phyloP scores from a whole-genome alignment of 2,888 invertebrate species.

The Odontothrips loti region DNA sequence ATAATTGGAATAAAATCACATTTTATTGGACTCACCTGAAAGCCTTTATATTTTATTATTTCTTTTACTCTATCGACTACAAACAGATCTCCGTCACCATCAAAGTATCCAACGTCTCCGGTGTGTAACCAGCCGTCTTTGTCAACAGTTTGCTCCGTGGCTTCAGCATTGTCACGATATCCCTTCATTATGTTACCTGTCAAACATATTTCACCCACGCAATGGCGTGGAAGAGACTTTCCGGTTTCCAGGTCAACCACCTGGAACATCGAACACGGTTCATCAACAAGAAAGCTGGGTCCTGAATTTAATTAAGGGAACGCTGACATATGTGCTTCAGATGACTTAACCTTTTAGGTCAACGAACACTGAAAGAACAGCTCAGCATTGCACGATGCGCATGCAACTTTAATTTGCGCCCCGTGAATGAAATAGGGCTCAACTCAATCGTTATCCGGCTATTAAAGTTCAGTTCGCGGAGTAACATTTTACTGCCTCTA shows the following conservation, averaged over 20 bases:
- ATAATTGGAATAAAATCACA: neutral
- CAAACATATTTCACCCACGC: constrained; percentile 67
- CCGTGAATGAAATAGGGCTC: too few species aligned
- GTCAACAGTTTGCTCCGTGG: constrained; percentile 68
- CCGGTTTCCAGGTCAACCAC: constrained; percentile 46
- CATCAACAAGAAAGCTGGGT: constrained; percentile 28
- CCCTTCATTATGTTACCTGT: constrained; percentile 78
- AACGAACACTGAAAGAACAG: too few species aligned
- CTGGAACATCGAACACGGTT: constrained; percentile 33
- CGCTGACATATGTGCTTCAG: too few species aligned
- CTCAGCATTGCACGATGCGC: too few species aligned
- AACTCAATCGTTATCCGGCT: too few species aligned
- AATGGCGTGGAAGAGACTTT: constrained; percentile 56
- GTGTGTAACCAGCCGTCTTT: constrained; percentile 77
- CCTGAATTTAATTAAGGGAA: constrained; percentile 38
- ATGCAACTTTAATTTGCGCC: too few species aligned
- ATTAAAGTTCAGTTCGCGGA: too few species aligned
- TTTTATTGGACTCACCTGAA: constrained; percentile 46
- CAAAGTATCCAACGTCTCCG: constrained; percentile 73
- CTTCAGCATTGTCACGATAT: constrained; percentile 70
- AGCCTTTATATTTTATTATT: constrained; percentile 54
- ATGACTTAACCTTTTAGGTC: too few species aligned
- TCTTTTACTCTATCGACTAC: constrained; percentile 52
- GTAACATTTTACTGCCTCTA: too few species aligned
- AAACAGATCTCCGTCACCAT: constrained; percentile 51